Evolutionary conservation across 2,797 vertebrate genomes (phyloP), one percentile per base, ranked within the genome.

Genomic region (Enteromius viviparus): DNA sequence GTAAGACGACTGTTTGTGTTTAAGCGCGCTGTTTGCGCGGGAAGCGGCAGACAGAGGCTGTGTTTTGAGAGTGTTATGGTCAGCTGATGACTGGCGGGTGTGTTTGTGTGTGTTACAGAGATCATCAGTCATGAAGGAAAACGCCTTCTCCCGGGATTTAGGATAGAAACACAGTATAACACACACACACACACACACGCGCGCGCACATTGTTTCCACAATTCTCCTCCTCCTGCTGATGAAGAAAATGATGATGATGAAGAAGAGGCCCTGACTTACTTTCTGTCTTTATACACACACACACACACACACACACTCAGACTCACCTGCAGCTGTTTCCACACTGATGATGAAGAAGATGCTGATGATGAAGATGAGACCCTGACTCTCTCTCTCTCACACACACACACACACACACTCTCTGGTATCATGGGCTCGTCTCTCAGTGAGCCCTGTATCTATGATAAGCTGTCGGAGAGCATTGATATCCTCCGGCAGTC

Each of bases 401-500:
- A 79, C 47, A 75, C 64, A 32, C 17, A 51, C 62, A 32, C 49
- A 49, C 70, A 34, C 71, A 37, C 71, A 3, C 72, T 5, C 26
- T 0, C 60, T 29, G 19, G 9, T 9, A 89, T 87, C 92, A 98
- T 98, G 97, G 97, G 97, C 87, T 95, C 96, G 6, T 95, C 95
- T 0, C 92, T 94, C 89, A 97, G 94, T 1, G 97, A 98, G 87
- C 94, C 97, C 76, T 98, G 97, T 84, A 97, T 98, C 91, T 98
- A 98, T 74, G 96, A 98, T 93, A 98, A 97, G 86, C 95, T 98
- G 42, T 95, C 97, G 0, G 97, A 98, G 90, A 98, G 97, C 9
- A 97, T 98, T 71, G 96, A 98, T 85, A 95, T 98, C 85, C 96
- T 98, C 85, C 96, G 97, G 9, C 96, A 97, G 91, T 98, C 97